A percentile compares a stretch with the other conserved stretches of the same genome.
Conservation (phyloP, 64 coral and sea anemone genomes). For the Pocillopora verrucosa region DNA sequence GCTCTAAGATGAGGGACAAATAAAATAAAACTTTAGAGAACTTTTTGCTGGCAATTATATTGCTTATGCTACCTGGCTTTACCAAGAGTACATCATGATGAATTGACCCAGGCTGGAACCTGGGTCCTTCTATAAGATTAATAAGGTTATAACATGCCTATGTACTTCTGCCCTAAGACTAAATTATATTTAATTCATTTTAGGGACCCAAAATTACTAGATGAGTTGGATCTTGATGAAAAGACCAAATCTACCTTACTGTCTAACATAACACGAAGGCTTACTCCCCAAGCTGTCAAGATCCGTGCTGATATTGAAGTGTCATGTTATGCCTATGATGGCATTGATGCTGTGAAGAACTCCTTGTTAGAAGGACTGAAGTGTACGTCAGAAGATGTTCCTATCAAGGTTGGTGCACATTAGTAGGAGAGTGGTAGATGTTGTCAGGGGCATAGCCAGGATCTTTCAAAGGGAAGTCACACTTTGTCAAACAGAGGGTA, state of each 20-base stretch:
- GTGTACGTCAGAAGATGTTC: slow-evolving; percentile 82
- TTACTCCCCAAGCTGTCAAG: slow-evolving; percentile 98
- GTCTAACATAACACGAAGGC: slow-evolving; percentile 80
- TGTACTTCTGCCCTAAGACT: not conserved
- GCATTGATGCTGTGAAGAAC: slow-evolving; percentile 95
- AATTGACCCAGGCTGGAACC: too few species aligned
- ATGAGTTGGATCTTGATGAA: slow-evolving; percentile 96
- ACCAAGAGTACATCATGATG: too few species aligned
- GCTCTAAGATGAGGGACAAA: too few species aligned
- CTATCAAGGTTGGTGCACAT: slow-evolving; percentile 74
- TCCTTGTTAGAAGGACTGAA: slow-evolving; percentile 86
- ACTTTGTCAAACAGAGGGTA: not conserved
- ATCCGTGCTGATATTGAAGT: slow-evolving; percentile 95
- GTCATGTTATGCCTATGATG: slow-evolving; percentile 97
- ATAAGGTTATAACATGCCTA: not conserved
- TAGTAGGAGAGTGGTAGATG: not conserved
- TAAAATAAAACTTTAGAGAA: too few species aligned
- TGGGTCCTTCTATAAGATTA: not conserved
- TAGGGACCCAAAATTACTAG: slow-evolving; percentile 88
- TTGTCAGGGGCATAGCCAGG: too few species aligned
- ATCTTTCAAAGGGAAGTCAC: not conserved
- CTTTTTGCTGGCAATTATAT: too few species aligned
- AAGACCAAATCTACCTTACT: slow-evolving; percentile 82
- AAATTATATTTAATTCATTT: not conserved
- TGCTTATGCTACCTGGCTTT: too few species aligned